Percentiles rank a stretch among this genome's conserved stretches.
phyloP scores from a whole-genome alignment of 2,113 vertebrate genomes.

The Sakesphorus luctuosus region DNA sequence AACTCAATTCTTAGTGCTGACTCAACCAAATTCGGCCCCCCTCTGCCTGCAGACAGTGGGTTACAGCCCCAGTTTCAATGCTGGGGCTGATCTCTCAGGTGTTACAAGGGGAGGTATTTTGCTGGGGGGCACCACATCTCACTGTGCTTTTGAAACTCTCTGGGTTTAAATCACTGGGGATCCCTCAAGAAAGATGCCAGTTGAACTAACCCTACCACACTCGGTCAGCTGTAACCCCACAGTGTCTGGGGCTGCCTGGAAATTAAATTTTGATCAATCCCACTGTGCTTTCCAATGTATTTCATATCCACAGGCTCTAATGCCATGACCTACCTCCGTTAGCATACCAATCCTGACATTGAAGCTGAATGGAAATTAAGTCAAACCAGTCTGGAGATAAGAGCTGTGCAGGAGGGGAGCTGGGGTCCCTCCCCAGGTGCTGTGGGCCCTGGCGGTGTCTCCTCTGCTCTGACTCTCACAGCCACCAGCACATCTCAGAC shows the following conservation, averaged over 20 bases:
- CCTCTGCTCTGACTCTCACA: background rate
- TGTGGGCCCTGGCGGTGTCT: background rate
- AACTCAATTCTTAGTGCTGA: background rate
- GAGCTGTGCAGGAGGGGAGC: background rate
- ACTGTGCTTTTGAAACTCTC: background rate
- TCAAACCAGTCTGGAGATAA: background rate
- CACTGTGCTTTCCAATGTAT: background rate
- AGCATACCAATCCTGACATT: background rate
- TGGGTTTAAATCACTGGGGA: background rate
- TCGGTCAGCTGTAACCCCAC: background rate
- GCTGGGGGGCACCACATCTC: too few relatives aligned
- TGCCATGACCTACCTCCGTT: fast-evolving
- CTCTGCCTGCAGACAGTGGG: background rate
- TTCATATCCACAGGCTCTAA: too few relatives aligned
- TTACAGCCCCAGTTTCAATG: background rate
- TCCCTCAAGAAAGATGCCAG: fast-evolving
- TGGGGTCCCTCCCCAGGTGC: background rate
- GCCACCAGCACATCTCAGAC: background rate
- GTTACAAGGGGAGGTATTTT: background rate
- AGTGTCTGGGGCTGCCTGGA: background rate
- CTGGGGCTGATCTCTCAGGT: background rate
- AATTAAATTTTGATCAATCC: background rate
- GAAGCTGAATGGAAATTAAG: background rate
- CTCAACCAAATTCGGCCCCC: background rate
- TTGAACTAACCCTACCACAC: background rate